Conservation (phyloP, 2,113 vertebrate species). For the Corythoichthys intestinalis region DNA sequence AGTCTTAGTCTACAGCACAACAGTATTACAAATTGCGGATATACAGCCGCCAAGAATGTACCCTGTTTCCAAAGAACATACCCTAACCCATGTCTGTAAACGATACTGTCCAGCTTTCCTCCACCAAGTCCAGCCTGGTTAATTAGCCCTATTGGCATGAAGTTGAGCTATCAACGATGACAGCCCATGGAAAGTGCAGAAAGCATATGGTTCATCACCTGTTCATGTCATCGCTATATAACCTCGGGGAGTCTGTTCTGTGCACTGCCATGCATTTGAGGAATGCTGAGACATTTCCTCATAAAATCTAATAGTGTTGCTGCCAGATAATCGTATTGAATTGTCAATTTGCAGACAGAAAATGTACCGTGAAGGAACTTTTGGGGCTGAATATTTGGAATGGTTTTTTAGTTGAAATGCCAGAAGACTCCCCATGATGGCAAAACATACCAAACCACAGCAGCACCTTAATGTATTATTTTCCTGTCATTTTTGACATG, state of each 20-base stretch:
- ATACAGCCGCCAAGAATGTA: too few relatives aligned
- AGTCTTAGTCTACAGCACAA: too few relatives aligned
- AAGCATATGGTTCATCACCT: constrained; percentile 40
- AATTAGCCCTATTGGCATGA: neutral
- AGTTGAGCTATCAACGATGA: constrained; percentile 4
- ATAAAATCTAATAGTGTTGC: neutral
- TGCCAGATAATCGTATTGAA: neutral
- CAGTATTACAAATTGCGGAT: too few relatives aligned
- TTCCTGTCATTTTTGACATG: constrained; percentile 17
- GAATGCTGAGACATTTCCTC: constrained; percentile 7
- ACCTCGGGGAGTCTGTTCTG: constrained; percentile 25
- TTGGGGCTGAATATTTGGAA: neutral
- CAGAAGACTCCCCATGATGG: constrained; percentile 27
- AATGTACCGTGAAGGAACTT: neutral
- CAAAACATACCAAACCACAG: constrained; percentile 56
- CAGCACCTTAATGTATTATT: constrained; percentile 23
- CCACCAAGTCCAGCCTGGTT: neutral
- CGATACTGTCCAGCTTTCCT: neutral
- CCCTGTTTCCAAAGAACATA: too few relatives aligned
- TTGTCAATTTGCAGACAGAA: neutral
- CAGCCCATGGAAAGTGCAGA: constrained; percentile 13
- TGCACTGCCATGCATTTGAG: constrained; percentile 20
- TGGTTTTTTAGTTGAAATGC: neutral
- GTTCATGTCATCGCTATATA: constrained; percentile 23
- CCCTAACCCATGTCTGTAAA: too few relatives aligned